Conservation (phyloP, 1,140 invertebrate species). For the Kradibia gibbosae region DNA sequence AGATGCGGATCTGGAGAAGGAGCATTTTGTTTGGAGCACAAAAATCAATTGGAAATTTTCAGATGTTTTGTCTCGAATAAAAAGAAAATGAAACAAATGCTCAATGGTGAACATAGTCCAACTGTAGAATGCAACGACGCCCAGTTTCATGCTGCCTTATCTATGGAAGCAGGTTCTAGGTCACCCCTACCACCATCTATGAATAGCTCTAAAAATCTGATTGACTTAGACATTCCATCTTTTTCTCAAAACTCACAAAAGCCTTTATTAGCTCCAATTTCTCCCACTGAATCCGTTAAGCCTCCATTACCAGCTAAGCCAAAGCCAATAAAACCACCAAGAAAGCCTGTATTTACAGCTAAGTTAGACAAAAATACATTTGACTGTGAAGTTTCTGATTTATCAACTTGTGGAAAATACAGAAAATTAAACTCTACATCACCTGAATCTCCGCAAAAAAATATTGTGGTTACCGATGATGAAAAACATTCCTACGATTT, state of each 20-base stretch:
- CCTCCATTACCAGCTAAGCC: constrained; percentile 71
- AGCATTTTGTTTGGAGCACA: constrained; percentile 84
- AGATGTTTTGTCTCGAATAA: constrained; percentile 84
- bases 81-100: constrained; percentile 87
- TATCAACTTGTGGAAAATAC: constrained; percentile 57
- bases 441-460: constrained; percentile 64
- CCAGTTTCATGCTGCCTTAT: constrained; percentile 81
- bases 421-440: constrained; percentile 59
- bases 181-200: constrained; percentile 82
- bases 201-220: constrained; percentile 71
- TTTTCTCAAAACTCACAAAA: constrained; percentile 66
- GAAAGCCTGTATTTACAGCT: constrained; percentile 73
- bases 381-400: constrained; percentile 57
- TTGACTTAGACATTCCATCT: constrained; percentile 69
- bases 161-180: constrained; percentile 83
- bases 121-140: constrained; percentile 81
- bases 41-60: constrained; percentile 86
- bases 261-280: constrained; percentile 47
- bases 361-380: constrained; percentile 66
- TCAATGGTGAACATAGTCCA: constrained; percentile 78
- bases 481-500: constrained; percentile 77
- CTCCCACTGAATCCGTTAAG: constrained; percentile 54
- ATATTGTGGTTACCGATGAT: constrained; percentile 56
- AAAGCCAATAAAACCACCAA: constrained; percentile 79
- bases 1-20: constrained; percentile 91